These are phyloP conservation scores for Dasyprocta punctata DNA, from an alignment of 2,113 vertebrate species.

Conservation along the genomic window DNA sequence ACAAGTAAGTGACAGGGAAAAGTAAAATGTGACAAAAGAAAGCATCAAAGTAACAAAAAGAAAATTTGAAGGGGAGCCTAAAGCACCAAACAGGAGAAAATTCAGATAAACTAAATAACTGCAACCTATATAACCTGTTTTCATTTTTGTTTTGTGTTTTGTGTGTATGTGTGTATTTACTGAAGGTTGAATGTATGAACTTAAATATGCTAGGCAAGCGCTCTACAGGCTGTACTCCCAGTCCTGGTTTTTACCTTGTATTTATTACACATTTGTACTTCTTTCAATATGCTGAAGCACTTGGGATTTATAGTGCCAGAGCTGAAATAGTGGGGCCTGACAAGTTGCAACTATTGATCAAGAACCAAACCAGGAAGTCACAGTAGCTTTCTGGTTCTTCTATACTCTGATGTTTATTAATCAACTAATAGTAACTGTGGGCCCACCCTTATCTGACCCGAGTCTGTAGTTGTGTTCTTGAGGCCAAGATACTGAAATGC, in stretches of 20 bases:
- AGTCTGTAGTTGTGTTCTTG: background rate
- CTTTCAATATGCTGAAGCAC: background rate
- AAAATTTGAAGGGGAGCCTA: background rate
- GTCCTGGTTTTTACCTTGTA: background rate
- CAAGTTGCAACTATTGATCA: background rate
- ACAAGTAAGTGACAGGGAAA: background rate
- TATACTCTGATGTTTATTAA: background rate
- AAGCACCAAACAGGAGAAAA: constrained; percentile 13
- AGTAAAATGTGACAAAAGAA: background rate
- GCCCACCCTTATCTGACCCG: background rate
- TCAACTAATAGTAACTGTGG: background rate
- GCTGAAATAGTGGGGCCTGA: background rate
- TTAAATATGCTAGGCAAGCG: background rate
- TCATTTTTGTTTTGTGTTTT: background rate
- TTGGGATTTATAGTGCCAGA: background rate
- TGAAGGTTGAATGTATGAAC: background rate
- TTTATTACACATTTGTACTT: constrained; percentile 27
- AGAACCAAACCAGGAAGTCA: constrained; percentile 2
- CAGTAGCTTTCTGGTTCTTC: background rate
- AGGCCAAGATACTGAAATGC: background rate
- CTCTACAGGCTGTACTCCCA: background rate
- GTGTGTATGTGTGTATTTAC: background rate
- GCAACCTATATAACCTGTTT: background rate
- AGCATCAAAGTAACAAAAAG: background rate
- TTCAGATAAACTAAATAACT: background rate